phyloP scores from a whole-genome alignment of 1,140 invertebrate genomes.

The Drosophila sechellia region DNA sequence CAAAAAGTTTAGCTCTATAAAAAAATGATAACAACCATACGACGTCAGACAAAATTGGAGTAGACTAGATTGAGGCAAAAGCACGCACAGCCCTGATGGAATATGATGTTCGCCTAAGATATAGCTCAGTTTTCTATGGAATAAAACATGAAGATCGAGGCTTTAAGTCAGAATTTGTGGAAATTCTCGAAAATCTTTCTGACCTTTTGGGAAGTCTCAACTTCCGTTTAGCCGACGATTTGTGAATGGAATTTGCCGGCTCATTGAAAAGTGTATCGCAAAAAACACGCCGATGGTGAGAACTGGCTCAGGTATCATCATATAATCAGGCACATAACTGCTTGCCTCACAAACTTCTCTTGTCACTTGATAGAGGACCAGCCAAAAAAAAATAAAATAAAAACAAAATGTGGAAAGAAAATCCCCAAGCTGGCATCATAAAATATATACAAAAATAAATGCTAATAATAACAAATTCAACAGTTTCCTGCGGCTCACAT shows the following conservation, averaged over 20 bases:
- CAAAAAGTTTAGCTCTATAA: neutral
- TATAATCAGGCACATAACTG: slow-evolving; percentile 54
- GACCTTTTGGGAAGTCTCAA: slow-evolving; percentile 40
- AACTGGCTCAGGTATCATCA: slow-evolving; percentile 46
- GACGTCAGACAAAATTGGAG: slow-evolving; percentile 6
- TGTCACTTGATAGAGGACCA: slow-evolving; percentile 49
- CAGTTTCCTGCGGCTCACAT: slow-evolving; percentile 47
- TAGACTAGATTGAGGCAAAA: slow-evolving; percentile 19
- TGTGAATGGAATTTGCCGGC: slow-evolving; percentile 57
- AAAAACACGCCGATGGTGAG: slow-evolving; percentile 35
- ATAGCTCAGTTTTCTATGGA: slow-evolving; percentile 12
- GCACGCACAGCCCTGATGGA: slow-evolving; percentile 7
- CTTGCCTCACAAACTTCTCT: slow-evolving; percentile 48
- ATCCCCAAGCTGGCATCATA: slow-evolving; percentile 37
- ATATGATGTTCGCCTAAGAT: neutral
- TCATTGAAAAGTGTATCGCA: slow-evolving; percentile 38
- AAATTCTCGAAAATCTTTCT: slow-evolving; percentile 21
- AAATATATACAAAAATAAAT: slow-evolving; percentile 33
- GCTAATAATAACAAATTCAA: slow-evolving; percentile 63
- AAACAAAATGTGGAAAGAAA: too few relatives aligned
- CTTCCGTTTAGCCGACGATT: slow-evolving; percentile 38
- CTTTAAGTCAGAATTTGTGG: slow-evolving; percentile 7
- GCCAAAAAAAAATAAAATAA: slow-evolving; percentile 1
- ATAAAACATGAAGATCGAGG: neutral
- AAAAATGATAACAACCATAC: slow-evolving; percentile 16